Base-by-base conservation (phyloP, 2,797 vertebrate species). In the Ctenopoma kingsleyae region DNA sequence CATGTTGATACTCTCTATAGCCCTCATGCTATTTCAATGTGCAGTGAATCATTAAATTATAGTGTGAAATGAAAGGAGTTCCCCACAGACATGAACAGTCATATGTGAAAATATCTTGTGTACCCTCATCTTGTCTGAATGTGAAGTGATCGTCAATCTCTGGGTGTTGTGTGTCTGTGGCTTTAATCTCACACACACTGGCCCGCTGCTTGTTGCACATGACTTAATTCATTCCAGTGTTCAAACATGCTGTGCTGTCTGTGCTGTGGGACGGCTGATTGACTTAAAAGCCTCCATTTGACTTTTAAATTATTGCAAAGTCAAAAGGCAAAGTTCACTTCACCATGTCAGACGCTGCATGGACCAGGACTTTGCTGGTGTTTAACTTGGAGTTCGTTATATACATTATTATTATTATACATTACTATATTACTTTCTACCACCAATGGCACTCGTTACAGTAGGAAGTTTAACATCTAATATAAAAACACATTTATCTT, bases 221-320 rank as follows among this genome's bases (percentile, higher is more conserved):
- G 71, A 89, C 82, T 91, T 78, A 68, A 85, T 89, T 85, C 63
- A 75, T 72, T 30, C 12, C 30, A 44, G 72, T 77, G 74, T 90
- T 92, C 87, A 91, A 92, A 92, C 76, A 81, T 82, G 93, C 78
- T 88, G 11, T 0, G 38, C 59, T 65, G 87, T 84, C 65, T 71
- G 62, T 67, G 73, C 73, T 51, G 76, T 76, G 54, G 78, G 76
- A 81, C 27, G 38, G 38, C 25, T 67, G 78, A 84, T 65, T 71
- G 71, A 84, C 66, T 76, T 54, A 64, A 73, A 78, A 87, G 59
- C 51, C 81, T 68, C 55, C 16, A 47, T 65, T 69, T 74, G 71
- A 84, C 66, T 79, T 71, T 43, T 32, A 32, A 68, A 36, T 63
- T 57, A 78, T 47, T 76, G 36, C 52, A 27, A 74, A 67, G 75